Conservation (phyloP, 2,113 vertebrate genomes). For the Sinocyclocheilus rhinocerous region DNA sequence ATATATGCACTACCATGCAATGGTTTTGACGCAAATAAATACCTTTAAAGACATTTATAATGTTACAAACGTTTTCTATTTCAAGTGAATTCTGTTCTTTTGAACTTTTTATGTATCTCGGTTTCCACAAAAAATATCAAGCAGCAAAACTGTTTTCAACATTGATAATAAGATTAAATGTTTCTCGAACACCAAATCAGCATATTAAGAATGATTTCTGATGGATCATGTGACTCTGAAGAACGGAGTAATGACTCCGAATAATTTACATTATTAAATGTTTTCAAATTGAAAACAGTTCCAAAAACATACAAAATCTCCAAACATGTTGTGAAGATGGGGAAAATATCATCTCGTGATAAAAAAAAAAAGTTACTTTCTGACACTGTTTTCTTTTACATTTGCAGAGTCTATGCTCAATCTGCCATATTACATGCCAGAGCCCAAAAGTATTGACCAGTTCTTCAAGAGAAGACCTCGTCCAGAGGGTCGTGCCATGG, state of each 20-base stretch:
- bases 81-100: too few species aligned
- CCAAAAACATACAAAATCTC: neutral
- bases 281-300: neutral
- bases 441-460: slow-evolving; percentile 88
- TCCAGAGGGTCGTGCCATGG: slow-evolving; percentile 83
- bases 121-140: neutral
- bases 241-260: too few species aligned
- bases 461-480: slow-evolving; percentile 85
- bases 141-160: too few species aligned
- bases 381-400: neutral
- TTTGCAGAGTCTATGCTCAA: slow-evolving; percentile 83
- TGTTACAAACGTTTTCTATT: too few species aligned
- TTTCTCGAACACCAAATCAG: neutral
- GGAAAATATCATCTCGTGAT: neutral
- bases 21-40: too few species aligned
- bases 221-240: too few species aligned
- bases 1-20: too few species aligned
- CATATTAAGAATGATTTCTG: too few species aligned
- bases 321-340: neutral
- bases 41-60: too few species aligned
- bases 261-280: too few species aligned
- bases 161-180: neutral
- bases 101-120: too few species aligned
- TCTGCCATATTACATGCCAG: slow-evolving; percentile 91
- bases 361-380: neutral